Evolutionary conservation across 2,888 invertebrate genomes (phyloP).

Genomic region (Euclidia mi): DNA sequence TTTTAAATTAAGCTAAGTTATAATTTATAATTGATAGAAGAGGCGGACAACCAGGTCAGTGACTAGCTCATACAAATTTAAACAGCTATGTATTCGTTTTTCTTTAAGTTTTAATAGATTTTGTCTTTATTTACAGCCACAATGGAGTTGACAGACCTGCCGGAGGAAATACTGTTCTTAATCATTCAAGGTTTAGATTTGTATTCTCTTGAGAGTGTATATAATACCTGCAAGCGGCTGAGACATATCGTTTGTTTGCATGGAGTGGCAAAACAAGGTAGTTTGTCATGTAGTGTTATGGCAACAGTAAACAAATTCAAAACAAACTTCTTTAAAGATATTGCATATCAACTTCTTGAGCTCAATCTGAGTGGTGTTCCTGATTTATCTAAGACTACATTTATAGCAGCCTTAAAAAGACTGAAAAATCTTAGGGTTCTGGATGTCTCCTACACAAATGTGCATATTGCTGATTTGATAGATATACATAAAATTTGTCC

Average conservation of each 20-base stretch:
- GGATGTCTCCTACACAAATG: conserved; percentile 76
- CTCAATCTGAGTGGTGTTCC: conserved; percentile 72
- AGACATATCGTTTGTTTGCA: conserved; percentile 62
- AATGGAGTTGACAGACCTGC: conserved; percentile 63
- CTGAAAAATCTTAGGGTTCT: conserved; percentile 69
- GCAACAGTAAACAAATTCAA: conserved; percentile 71
- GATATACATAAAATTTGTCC: conserved; percentile 71
- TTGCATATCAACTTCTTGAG: conserved; percentile 66
- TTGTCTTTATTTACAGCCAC: conserved; percentile 40
- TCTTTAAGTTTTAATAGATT: no score
- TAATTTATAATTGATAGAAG: no score
- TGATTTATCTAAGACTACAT: conserved; percentile 66
- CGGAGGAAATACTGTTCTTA: conserved; percentile 77
- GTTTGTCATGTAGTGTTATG: conserved; percentile 67
- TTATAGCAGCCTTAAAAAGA: conserved; percentile 66
- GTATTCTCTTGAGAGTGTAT: conserved; percentile 64
- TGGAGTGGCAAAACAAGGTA: conserved; percentile 65
- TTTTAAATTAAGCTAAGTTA: no score
- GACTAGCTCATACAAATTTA: no score
- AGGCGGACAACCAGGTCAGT: no score
- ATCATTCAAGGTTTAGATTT: conserved; percentile 72
- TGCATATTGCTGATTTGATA: conserved; percentile 71
- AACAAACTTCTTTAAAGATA: conserved; percentile 66
- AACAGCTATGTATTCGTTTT: no score
- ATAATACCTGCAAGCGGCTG: conserved; percentile 63